phyloP scores from a whole-genome alignment of 2,888 invertebrate genomes.

The Cosmia trapezina region DNA sequence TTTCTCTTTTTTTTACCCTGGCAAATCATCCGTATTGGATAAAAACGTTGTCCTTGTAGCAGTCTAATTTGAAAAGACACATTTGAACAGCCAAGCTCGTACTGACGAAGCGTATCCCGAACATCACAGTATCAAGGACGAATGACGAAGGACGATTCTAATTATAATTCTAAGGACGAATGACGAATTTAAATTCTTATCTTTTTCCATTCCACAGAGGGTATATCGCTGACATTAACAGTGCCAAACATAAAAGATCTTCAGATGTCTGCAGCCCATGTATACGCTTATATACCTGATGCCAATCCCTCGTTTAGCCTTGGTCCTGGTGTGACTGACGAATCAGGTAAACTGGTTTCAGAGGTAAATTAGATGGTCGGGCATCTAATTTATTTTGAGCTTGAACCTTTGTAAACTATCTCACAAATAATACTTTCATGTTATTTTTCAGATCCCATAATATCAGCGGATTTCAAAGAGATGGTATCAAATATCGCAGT shows the following conservation, averaged over 20 bases:
- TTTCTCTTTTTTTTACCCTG: too few species aligned
- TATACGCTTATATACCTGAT: conserved; percentile 34
- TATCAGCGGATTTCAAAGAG: conserved; percentile 12
- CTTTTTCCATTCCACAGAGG: conserved; percentile 14
- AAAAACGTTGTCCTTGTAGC: too few species aligned
- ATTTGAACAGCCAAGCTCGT: not conserved
- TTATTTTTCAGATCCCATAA: conserved; percentile 14
- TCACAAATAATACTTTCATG: not conserved
- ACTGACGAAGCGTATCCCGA: not conserved
- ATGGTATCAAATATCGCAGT: conserved; percentile 3
- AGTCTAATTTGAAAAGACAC: not conserved
- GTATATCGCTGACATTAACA: conserved; percentile 38
- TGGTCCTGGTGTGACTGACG: conserved; percentile 23
- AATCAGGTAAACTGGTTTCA: conserved; percentile 29
- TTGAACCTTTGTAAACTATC: not conserved
- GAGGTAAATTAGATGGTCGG: too few species aligned
- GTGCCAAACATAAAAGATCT: conserved; percentile 15
- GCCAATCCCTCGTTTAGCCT: conserved; percentile 34
- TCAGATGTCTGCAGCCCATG: conserved; percentile 26
- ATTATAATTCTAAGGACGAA: too few species aligned
- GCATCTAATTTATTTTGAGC: not conserved
- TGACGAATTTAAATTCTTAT: not conserved
- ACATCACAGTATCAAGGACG: not conserved
- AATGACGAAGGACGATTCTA: too few species aligned
- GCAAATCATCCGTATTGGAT: too few species aligned